Conservation (phyloP, 2,113 vertebrate genomes). For the Oplegnathus fasciatus region DNA sequence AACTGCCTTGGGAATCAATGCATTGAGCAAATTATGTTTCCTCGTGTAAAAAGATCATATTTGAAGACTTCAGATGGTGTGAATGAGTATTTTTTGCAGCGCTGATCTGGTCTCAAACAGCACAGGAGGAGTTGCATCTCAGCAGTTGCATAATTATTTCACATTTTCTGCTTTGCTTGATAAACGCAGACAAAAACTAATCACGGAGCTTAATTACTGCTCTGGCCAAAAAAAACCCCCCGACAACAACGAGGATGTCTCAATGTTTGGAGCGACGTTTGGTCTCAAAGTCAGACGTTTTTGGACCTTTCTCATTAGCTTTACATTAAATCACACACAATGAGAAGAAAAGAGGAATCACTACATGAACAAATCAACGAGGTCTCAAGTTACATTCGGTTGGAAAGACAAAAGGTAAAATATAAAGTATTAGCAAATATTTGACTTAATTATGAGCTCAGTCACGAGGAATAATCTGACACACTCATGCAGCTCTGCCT, state of each 20-base stretch:
- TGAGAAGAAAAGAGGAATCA: slow-evolving; percentile 48
- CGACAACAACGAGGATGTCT: not conserved
- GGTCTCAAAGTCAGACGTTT: slow-evolving; percentile 32
- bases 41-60: slow-evolving; percentile 1
- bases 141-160: slow-evolving; percentile 70
- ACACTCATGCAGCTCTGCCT: slow-evolving; percentile 42
- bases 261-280: not conserved
- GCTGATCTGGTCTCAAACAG: slow-evolving; percentile 49
- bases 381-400: slow-evolving; percentile 59
- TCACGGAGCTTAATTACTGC: slow-evolving; percentile 16
- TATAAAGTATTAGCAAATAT: slow-evolving; percentile 38
- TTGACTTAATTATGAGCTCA: slow-evolving; percentile 19
- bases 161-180: slow-evolving; percentile 48
- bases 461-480: slow-evolving; percentile 26
- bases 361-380: slow-evolving; percentile 52
- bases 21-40: slow-evolving; percentile 10
- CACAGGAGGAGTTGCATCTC: slow-evolving; percentile 26
- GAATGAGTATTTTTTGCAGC: slow-evolving; percentile 14
- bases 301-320: slow-evolving; percentile 39
- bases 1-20: slow-evolving; percentile 34
- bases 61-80: not conserved
- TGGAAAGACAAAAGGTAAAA: slow-evolving; percentile 44
- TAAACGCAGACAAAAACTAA: slow-evolving; percentile 32
- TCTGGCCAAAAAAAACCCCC: not conserved
- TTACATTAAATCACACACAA: slow-evolving; percentile 37